Conservation (phyloP, 2,888 invertebrate species). For the Chrysodeixis includens region DNA sequence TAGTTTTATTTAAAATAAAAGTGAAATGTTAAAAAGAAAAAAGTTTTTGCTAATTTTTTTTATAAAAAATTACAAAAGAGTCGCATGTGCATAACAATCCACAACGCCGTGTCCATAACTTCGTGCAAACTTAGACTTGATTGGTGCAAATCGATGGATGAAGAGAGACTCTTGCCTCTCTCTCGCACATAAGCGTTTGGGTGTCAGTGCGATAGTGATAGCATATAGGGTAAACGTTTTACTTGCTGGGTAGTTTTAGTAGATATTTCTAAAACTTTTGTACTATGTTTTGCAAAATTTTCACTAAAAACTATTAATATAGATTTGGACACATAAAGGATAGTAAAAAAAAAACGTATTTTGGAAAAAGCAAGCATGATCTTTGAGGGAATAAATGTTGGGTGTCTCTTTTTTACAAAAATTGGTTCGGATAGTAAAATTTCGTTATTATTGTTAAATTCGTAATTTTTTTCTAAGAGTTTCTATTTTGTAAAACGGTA, state of each 20-base stretch:
- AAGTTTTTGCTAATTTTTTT: too few relatives aligned
- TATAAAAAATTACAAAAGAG: slow-evolving; percentile 7
- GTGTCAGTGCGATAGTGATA: slow-evolving; percentile 86
- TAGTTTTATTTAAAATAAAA: too few relatives aligned
- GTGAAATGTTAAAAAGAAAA: too few relatives aligned
- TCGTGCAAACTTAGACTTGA: slow-evolving; percentile 61
- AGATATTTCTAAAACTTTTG: slow-evolving; percentile 88
- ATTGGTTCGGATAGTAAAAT: slow-evolving; percentile 50
- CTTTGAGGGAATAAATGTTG: slow-evolving; percentile 68
- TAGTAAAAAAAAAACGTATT: slow-evolving; percentile 72
- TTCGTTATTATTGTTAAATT: slow-evolving; percentile 55
- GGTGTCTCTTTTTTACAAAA: slow-evolving; percentile 60
- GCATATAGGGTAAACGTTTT: slow-evolving; percentile 84
- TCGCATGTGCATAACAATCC: slow-evolving; percentile 39
- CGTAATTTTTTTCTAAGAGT: slow-evolving; percentile 72
- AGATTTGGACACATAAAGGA: slow-evolving; percentile 85
- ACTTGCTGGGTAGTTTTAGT: slow-evolving; percentile 87
- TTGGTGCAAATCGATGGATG: slow-evolving; percentile 76
- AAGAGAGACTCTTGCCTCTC: slow-evolving; percentile 68
- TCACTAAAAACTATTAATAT: slow-evolving; percentile 83
- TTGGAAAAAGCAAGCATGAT: slow-evolving; percentile 75
- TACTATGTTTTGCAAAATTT: slow-evolving; percentile 90
- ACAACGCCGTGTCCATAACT: slow-evolving; percentile 51
- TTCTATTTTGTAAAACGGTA: slow-evolving; percentile 83
- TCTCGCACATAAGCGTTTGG: slow-evolving; percentile 74